These are phyloP conservation scores for Oppia nitens DNA, from an alignment of 1,140 invertebrate genomes.

Conservation along the genomic window DNA sequence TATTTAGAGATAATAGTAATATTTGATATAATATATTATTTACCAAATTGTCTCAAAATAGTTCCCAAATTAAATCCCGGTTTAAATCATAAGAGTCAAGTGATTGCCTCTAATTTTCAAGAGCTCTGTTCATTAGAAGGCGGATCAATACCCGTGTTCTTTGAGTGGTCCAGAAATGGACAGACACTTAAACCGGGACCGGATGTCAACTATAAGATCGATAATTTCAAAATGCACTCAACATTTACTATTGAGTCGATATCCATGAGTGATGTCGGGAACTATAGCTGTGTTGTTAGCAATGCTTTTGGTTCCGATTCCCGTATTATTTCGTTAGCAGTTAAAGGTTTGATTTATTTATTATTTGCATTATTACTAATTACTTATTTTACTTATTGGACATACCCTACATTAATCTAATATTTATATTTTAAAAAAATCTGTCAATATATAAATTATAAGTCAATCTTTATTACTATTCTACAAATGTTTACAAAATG, in stretches of 20 bases:
- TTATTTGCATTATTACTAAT: not conserved
- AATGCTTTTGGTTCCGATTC: conserved; percentile 3
- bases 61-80: not conserved
- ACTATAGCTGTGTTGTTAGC: not conserved
- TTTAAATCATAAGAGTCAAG: not conserved
- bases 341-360: conserved; percentile 8
- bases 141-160: not conserved
- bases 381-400: too few relatives aligned
- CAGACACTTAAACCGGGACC: not conserved
- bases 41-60: not conserved
- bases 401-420: too few relatives aligned
- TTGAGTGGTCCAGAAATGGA: conserved; percentile 1
- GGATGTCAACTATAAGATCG: not conserved
- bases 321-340: not conserved
- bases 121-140: not conserved
- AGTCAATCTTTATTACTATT: too few relatives aligned
- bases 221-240: not conserved
- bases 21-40: not conserved
- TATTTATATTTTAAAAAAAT: not conserved
- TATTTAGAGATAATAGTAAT: not conserved
- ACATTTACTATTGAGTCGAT: not conserved
- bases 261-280: not conserved
- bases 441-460: not conserved
- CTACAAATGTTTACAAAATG: not conserved
- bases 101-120: not conserved